Evolutionary conservation across 2,888 invertebrate genomes (phyloP).

Genomic region (Andrena haemorrhoa): DNA sequence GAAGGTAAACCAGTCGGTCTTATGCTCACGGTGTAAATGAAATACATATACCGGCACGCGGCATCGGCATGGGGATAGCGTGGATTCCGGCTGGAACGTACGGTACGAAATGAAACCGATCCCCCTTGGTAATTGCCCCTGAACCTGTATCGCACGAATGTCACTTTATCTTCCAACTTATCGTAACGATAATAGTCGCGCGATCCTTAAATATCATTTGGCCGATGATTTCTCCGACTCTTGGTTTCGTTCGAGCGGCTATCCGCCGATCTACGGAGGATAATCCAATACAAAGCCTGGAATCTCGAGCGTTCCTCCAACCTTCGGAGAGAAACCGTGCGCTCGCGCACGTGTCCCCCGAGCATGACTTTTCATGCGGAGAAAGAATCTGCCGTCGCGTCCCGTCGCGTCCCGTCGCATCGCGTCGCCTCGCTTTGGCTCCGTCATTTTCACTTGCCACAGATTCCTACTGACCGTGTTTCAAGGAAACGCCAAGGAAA

Average conservation of each 20-base stretch:
- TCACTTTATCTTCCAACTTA: neutral
- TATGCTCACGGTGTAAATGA: neutral
- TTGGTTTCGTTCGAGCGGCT: neutral
- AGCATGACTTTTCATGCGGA: constrained; percentile 20
- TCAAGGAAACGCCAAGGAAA: constrained; percentile 68
- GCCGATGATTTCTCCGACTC: neutral
- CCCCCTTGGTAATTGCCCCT: too few species aligned
- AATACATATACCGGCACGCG: neutral
- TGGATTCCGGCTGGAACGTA: neutral
- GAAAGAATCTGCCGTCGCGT: constrained; percentile 37
- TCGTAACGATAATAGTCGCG: neutral
- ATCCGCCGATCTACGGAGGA: constrained; percentile 2
- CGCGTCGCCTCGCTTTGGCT: constrained; percentile 10
- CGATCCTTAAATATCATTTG: neutral
- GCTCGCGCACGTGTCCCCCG: neutral
- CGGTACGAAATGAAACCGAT: neutral
- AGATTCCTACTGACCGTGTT: constrained; percentile 83
- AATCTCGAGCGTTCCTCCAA: neutral
- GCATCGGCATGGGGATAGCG: neutral
- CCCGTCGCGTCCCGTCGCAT: neutral
- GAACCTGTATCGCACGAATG: neutral
- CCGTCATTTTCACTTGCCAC: constrained; percentile 80
- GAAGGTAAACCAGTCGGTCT: constrained; percentile 44
- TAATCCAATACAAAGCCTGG: neutral
- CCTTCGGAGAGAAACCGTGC: neutral